phyloP scores from a whole-genome alignment of 2,888 invertebrate genomes.

The Anarsia innoxiella region DNA sequence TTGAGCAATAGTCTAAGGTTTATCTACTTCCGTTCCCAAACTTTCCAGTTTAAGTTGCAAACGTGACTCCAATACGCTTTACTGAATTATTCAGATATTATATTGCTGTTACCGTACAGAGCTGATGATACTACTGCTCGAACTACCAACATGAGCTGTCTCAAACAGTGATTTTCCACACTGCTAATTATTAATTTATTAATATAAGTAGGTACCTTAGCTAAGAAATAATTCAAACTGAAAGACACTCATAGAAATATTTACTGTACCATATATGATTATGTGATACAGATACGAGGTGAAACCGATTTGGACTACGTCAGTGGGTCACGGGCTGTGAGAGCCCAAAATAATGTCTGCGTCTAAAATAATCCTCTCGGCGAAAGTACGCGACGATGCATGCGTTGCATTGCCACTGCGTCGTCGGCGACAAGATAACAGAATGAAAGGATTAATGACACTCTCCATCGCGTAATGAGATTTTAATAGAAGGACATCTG shows the following conservation, averaged over 20 bases:
- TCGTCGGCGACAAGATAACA: no score
- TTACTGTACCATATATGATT: conserved; percentile 41
- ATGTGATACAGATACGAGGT: conserved; percentile 37
- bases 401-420: no score
- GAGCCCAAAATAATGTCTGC: conserved; percentile 50
- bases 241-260: conserved; percentile 6
- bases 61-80: conserved; percentile 11
- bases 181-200: no score
- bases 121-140: no score
- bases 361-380: conserved; percentile 45
- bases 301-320: conserved; percentile 44
- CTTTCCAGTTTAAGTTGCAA: conserved; percentile 12
- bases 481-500: no score
- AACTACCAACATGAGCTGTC: no score
- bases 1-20: conserved; percentile 1
- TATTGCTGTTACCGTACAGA: no score
- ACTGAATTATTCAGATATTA: conserved; percentile 9
- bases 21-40: conserved; percentile 11
- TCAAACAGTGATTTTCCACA: no score
- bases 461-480: no score
- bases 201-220: background rate
- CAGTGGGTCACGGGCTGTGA: conserved; percentile 61
- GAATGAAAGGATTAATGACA: no score
- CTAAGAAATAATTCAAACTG: conserved; percentile 2
- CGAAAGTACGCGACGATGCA: conserved; percentile 31